phyloP scores from a whole-genome alignment of 2,888 invertebrate species.

The Polydrusus cervinus region DNA sequence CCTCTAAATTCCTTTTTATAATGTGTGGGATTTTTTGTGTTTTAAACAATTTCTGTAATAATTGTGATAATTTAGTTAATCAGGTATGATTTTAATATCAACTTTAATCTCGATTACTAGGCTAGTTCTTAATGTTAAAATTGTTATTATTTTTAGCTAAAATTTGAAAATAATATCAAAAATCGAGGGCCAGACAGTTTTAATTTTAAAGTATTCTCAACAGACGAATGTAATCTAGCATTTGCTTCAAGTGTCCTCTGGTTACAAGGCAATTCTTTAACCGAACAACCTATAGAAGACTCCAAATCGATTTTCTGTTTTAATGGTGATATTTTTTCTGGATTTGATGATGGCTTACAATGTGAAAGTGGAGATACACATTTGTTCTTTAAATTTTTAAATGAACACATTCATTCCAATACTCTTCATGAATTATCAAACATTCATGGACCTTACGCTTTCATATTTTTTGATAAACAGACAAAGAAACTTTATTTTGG shows the following conservation, averaged over 20 bases:
- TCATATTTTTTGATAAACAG: conserved; percentile 82
- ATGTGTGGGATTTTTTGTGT: conserved; percentile 66
- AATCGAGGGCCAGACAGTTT: conserved; percentile 76
- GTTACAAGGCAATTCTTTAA: conserved; percentile 83
- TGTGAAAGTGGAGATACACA: conserved; percentile 73
- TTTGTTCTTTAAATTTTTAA: conserved; percentile 71
- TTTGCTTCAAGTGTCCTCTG: conserved; percentile 81
- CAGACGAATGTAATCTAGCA: conserved; percentile 59
- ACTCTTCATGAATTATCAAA: conserved; percentile 36
- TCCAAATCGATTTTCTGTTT: conserved; percentile 82
- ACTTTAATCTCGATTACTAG: not conserved
- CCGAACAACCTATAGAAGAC: conserved; percentile 80
- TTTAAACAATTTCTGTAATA: conserved; percentile 52
- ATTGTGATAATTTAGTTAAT: conserved; percentile 49
- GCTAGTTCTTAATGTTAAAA: not conserved
- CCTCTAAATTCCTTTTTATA: conserved; percentile 33
- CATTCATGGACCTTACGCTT: conserved; percentile 88
- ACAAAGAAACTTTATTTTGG: conserved; percentile 82
- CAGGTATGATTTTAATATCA: conserved; percentile 38
- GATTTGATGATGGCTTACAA: conserved; percentile 64
- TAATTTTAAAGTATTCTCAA: conserved; percentile 52
- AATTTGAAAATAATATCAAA: conserved; percentile 66
- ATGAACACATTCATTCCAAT: conserved; percentile 61
- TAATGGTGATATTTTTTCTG: conserved; percentile 91
- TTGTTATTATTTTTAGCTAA: conserved; percentile 60